Base-by-base conservation (phyloP, 2,888 invertebrate genomes). In the Kuschelorhynchus macadamiae region DNA sequence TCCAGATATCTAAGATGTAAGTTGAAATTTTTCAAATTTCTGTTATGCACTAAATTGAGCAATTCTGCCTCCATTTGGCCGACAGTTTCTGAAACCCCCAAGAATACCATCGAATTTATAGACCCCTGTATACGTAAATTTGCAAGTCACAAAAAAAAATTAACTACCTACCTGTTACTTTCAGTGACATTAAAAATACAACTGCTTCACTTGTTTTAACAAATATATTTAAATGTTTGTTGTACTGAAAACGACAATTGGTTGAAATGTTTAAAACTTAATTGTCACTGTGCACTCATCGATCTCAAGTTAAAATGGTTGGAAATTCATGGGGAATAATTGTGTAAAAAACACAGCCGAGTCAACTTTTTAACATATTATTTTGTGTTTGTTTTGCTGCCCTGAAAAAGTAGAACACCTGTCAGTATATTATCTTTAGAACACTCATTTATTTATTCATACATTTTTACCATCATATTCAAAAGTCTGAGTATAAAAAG, bases 291-390 rank as follows among this genome's bases (percentile, higher is more conserved):
- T 65, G 36, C 42, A 21, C 1, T 18, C 30, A 12, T 56, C 50
- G 14, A 32, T 1, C 30, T 16, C 14, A 25, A 55, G 25, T 42
- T 21, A 25, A 52, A 55, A 55, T 42, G 42, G 21, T 33, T 17
- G n/a, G 55, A 55, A 30, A 21, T 30, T 55, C 21, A 21, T 25
- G 33, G n/a, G n/a, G n/a, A n/a, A 39, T 0, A 36, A 4, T 11
- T 1, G 18, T 36, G 20, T 18, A 9, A 36, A 52, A 2, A 1
- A 52, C 5, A 11, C 44, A 21, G 17, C n/a, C 39, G 72, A 76
- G 77, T 83, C 82, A 83, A 81, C 82, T 82, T 75, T 83, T 83
- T 62, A 81, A 69, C 18, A 78, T 64, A 75, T 78, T 80, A 63
- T 77, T 79, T 56, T 80, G 80, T 73, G 77, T 74, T 60, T 79